Base-by-base conservation (phyloP, 2,113 vertebrate genomes). In the Callospermophilus lateralis region DNA sequence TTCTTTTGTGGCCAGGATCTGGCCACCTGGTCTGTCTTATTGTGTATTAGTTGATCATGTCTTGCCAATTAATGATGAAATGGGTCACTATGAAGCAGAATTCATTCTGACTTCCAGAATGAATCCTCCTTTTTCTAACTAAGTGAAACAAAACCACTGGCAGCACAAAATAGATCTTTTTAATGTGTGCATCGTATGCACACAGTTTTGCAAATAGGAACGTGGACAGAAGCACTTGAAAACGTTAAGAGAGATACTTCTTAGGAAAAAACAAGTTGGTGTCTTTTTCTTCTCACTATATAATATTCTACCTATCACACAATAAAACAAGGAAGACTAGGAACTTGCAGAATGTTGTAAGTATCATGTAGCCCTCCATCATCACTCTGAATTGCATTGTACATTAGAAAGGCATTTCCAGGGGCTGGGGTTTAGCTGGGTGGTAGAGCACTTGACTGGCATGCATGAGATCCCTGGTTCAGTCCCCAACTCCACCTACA, bases 1-100 rank as follows among this genome's bases (percentile, higher is more conserved):
- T 95, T 95, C 90, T 97, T 97, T 93, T 79, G 78, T 51, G 48
- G 48, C 63, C n/a, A 63, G 76, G n/a, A 58, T 79, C 76, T 51
- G 80, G 58, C 63, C 84, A 90, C 68, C 84, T 90, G 89, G 76
- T 78, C 89, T 76, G 80, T 92, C 89, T 63, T 55, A 85, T 26
- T 74, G 53, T 12, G 22, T 85, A 68, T 68, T 74, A 95, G 84
- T 65, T 92, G 84, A 89, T 30, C 19, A n/a, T 6, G 87, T 80
- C n/a, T 34, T 95, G 72, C 37, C 84, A 78, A 89, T 58, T 85
- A 85, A 51, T 67, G 70, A 92, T 78, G 32, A 76, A 13, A 94
- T 79, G 53, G 70, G 53, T 68, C 48, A 65, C 20, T 89, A 39
- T 81, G 39, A 95, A 87, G 79, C 45, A 89, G 24, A 65, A 90